phyloP scores from a whole-genome alignment of 2,888 invertebrate species.

The Drosophila quasianomalipes region DNA sequence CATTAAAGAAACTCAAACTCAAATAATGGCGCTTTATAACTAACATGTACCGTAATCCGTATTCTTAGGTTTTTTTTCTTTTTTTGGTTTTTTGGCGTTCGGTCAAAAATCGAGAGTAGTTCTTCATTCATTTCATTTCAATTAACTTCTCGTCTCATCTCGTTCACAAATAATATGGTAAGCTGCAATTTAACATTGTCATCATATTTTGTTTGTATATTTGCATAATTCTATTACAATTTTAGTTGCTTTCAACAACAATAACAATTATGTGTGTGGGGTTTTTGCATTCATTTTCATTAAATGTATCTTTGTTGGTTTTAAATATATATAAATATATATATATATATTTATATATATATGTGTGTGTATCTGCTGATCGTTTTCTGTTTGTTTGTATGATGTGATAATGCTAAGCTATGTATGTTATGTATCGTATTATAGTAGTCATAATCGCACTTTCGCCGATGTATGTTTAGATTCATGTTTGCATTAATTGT shows the following conservation, averaged over 20 bases:
- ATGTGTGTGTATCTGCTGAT: constrained; percentile 20
- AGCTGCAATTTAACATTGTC: constrained; percentile 78
- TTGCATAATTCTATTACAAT: constrained; percentile 82
- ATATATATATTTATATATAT: not conserved
- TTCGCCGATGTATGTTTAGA: constrained; percentile 56
- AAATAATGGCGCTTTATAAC: constrained; percentile 26
- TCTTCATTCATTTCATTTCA: constrained; percentile 5
- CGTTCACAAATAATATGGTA: constrained; percentile 65
- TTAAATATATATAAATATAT: not conserved
- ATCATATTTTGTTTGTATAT: constrained; percentile 75
- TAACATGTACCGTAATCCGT: constrained; percentile 20
- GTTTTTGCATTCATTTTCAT: constrained; percentile 27
- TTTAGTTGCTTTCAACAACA: constrained; percentile 81
- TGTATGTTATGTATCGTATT: constrained; percentile 32
- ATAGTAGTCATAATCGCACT: constrained; percentile 47
- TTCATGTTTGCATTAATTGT: constrained; percentile 58
- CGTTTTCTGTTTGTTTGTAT: constrained; percentile 37
- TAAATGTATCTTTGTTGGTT: constrained; percentile 31
- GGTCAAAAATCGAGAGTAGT: constrained; percentile 19
- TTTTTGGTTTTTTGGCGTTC: constrained; percentile 43
- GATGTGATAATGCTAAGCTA: constrained; percentile 52
- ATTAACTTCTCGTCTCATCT: not conserved
- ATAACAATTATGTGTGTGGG: constrained; percentile 74
- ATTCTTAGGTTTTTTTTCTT: constrained; percentile 40
- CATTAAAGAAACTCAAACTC: constrained; percentile 44